Evolutionary conservation across 1,140 invertebrate genomes (phyloP), one percentile per base, ranked within the genome.

Genomic region (Drosophila lacertosa): DNA sequence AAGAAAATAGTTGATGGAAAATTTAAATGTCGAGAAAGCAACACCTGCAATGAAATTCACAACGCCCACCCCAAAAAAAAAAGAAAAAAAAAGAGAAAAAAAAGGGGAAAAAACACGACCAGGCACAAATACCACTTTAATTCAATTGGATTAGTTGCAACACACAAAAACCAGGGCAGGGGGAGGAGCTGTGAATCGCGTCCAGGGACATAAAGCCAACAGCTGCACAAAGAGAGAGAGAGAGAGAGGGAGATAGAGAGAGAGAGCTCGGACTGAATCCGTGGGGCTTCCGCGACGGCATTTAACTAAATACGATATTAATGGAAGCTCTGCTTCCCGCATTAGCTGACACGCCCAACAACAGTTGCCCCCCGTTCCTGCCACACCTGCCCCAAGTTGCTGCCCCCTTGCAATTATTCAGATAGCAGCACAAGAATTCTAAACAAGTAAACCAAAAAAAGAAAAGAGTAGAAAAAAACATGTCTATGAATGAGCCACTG

Each of bases 141-240:
- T 80, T 77, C 80, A 86, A 84, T 84, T 86, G 80, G 80, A 84
- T 84, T 84, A 84, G 81, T 57, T 72, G 59, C 72, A 60, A 62
- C 63, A 63, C 65, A 69, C 33, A n/a, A n/a, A n/a, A n/a, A n/a
- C n/a, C n/a, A n/a, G n/a, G n/a, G 22, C 35, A 1, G 29, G n/a
- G 10, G 16, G 5, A 58, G 32, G 29, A 18, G n/a, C n/a, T n/a
- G n/a, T n/a, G 40, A 58, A 68, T 26, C 39, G 47, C 44, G 33
- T 26, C 54, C 67, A 64, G 74, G 73, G 54, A 77, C 77, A 77
- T 5, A 29, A 29, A 29, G 26, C 26, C 22, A 22, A 32, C 24
- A 7, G 20, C 6, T 2, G n/a, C 7, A 39, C 3, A 16, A 9
- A 11, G 16, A 37, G 3, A 11, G 5, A 9, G 5, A 0, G 11